Base-by-base conservation (phyloP, 64 coral and sea anemone genomes). In the Astreopora myriophthalma region DNA sequence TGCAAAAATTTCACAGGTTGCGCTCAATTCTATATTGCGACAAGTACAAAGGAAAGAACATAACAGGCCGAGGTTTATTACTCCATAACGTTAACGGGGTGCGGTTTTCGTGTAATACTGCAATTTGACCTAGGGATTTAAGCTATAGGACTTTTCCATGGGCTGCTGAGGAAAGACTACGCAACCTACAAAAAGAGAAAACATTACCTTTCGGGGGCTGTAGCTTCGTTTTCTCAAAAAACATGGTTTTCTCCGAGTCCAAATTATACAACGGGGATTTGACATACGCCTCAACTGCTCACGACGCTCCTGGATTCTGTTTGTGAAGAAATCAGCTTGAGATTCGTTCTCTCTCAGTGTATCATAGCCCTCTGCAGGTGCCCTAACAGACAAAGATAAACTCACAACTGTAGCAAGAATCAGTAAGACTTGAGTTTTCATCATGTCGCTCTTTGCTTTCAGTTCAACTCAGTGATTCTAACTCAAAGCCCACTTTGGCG, bases 291-390 rank as follows among this genome's bases (percentile, higher is more conserved):
- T 78, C 33, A 78, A 25, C 75, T 52, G 42, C 44, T 51, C 40
- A 51, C 75, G 75, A 24, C 75, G 44, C 42, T 78, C 75, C 7
- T 78, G 44, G 27, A 78, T 48, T 78, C 42, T 52, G 27, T 49
- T 51, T 17, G 75, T 49, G 25, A 78, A 27, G 75, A 14, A 51
- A 40, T 49, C 61, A 64, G 61, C 42, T 52, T 78, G 75, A 19
- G 20, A 49, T 52, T 32, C 75, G 52, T 78, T 11, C 20, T 78
- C 75, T 78, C 44, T 78, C 6, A 52, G 17, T 0, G 11, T 25
- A 27, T 78, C 42, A 13, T 78, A 51, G 8, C 16, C 24, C 24
- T 26, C 61, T 17, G 1, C 61, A 25, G 61, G 5, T 23, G 26
- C 35, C 9, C 22, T 40, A 16, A n/a, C 23, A 49, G 6, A 78